Percentiles rank a stretch among this genome's conserved stretches.
phyloP scores from a whole-genome alignment of 2,113 vertebrate species.

The Trochalopteron elliotii region DNA sequence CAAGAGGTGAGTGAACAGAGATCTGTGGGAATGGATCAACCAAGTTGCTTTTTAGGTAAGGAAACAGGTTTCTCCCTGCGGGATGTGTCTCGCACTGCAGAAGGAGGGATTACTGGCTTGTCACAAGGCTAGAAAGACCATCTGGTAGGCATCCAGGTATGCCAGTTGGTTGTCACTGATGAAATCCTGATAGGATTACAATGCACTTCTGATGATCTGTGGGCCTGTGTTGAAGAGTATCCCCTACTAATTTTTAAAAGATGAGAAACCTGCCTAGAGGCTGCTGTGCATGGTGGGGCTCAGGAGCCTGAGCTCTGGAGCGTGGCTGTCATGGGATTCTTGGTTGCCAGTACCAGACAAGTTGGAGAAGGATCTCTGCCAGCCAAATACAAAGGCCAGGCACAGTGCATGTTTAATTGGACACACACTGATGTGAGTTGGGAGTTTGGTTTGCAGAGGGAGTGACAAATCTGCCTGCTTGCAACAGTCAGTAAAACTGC shows the following conservation, averaged over 20 bases:
- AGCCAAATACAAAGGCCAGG: background rate
- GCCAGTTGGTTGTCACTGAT: background rate
- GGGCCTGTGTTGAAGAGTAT: background rate
- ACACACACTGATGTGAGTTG: background rate
- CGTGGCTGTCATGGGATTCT: background rate
- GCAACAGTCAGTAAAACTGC: slow-evolving; percentile 41
- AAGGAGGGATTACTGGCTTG: background rate
- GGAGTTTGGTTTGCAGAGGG: slow-evolving; percentile 30
- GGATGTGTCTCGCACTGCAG: background rate
- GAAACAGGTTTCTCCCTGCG: background rate
- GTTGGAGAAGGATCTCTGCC: background rate
- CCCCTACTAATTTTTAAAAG: background rate
- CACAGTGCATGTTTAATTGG: background rate
- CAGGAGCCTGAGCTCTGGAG: background rate
- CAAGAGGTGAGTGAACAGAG: background rate
- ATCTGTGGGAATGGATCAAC: background rate
- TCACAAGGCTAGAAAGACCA: background rate
- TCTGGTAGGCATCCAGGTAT: background rate
- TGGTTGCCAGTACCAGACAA: background rate
- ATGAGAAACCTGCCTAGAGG: background rate
- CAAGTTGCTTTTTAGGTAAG: background rate
- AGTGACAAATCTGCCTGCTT: slow-evolving; percentile 13
- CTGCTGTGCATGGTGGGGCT: background rate
- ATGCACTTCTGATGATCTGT: background rate
- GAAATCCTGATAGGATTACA: background rate